phyloP scores from a whole-genome alignment of 2,888 invertebrate genomes.

The Xanthia togata region DNA sequence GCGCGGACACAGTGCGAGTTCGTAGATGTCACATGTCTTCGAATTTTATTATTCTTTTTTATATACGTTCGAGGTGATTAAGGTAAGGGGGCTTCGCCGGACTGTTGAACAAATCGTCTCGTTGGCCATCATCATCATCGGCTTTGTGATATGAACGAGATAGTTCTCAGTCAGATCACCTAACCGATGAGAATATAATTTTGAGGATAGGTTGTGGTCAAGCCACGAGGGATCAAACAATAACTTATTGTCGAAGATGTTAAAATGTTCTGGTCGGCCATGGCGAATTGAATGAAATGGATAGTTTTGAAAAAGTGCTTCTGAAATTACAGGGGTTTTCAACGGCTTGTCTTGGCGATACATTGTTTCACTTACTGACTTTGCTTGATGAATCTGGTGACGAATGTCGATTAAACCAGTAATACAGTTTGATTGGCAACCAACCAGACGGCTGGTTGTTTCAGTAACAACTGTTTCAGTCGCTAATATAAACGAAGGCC shows the following conservation, averaged over 20 bases:
- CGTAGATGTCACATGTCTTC: too few relatives aligned
- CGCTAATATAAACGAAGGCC: background rate
- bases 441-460: background rate
- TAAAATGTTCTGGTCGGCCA: background rate
- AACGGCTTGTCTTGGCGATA: background rate
- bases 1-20: too few relatives aligned
- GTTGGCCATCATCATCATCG: background rate
- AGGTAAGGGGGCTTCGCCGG: background rate
- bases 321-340: background rate
- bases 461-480: too few relatives aligned
- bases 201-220: background rate
- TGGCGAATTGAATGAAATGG: background rate
- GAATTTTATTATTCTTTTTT: too few relatives aligned
- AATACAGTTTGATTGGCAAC: background rate
- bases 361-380: slow-evolving; percentile 18
- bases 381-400: background rate
- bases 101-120: background rate
- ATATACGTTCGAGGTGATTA: background rate
- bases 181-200: background rate
- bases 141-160: background rate
- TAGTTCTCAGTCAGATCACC: background rate
- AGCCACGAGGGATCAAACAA: background rate
- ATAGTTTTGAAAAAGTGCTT: background rate
- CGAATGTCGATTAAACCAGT: background rate
- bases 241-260: background rate